Evolutionary conservation across 2,888 invertebrate genomes (phyloP), one percentile per base, ranked within the genome.

Genomic region (Artemia sp.): DNA sequence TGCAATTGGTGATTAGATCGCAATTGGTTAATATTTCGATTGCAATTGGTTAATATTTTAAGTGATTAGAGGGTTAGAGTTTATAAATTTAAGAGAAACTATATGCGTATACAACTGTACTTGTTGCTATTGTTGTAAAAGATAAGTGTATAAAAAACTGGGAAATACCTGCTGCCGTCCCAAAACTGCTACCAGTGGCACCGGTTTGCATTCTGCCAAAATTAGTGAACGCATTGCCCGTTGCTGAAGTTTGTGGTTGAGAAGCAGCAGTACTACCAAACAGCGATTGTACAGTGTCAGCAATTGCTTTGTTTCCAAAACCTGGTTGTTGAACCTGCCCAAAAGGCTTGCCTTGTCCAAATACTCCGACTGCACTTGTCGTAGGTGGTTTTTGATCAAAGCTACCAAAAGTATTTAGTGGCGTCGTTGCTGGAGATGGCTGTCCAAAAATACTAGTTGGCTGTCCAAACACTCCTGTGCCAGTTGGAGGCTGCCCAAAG

Each of bases 321-420:
- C 64, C 64, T n/a, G 64, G n/a, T n/a, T n/a, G n/a, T 58, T 58
- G 64, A 8, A 24, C 64, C 64, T 58, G 64, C n/a, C 64, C 64
- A 58, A 58, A 58, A n/a, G 64, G 14, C 1, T n/a, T n/a, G 8
- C 8, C 10, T 58, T 58, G 64, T n/a, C 64, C 64, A 58, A 58
- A 58, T 10, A n/a, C 64, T 8, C 8, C 11, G 8, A 9, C 9
- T 24, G n/a, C 14, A 19, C 64, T 24, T 19, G 64, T 24, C 64
- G 10, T n/a, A 58, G 64, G 1, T 58, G 64, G 8, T 19, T n/a
- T 24, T 58, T 58, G 64, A n/a, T 24, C 64, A 24, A 58, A 58
- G 1, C 14, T 2, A 38, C 38, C 38, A 4, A 38, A 38, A 38
- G 6, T 38, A 2, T 38, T 38, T 6, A 38, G 38, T 38, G 38